Evolutionary conservation across 2,888 invertebrate genomes (phyloP), one percentile per base, ranked within the genome.

Genomic region (Phortica okadai): DNA sequence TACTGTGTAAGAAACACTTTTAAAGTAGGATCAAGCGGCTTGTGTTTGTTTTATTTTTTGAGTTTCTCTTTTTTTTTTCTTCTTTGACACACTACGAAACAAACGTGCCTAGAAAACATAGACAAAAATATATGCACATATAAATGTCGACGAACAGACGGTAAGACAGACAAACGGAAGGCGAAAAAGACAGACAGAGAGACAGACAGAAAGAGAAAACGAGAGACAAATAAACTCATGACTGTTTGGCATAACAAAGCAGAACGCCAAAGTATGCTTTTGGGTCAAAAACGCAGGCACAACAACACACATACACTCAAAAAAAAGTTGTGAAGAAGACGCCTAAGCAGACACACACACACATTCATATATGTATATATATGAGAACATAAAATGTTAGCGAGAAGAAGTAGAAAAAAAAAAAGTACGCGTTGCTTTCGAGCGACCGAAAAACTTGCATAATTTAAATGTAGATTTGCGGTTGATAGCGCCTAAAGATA

Each of bases 391-490:
- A 25, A 16, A 25, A 56, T 56, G 56, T n/a, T 56, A 56, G n/a
- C 11, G n/a, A 6, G 2, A 56, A 7, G 7, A 56, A 56, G 16
- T 21, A 21, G 21, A 21, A 21, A 7, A 1, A 56, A 56, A 56
- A 33, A 33, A 33, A 33, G 33, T 33, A 33, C 33, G 50, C 50
- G 50, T 50, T 14, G 59, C 21, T 14, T 45, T 73, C 77, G 74
- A 77, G 82, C 79, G 80, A 82, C 82, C 83, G 83, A 83, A 81
- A 83, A 84, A 87, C 85, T 86, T 85, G 88, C 88, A 88, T 85
- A 85, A 85, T 85, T 85, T 85, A 85, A 85, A 85, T 86, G 85
- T 85, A 82, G 84, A 88, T 88, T 83, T 86, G 88, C 82, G 88
- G 86, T 85, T 82, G 84, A 86, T 87, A 88, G 84, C 86, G 85